phyloP scores from a whole-genome alignment of 1,140 invertebrate species.

The Eupeodes corollae region DNA sequence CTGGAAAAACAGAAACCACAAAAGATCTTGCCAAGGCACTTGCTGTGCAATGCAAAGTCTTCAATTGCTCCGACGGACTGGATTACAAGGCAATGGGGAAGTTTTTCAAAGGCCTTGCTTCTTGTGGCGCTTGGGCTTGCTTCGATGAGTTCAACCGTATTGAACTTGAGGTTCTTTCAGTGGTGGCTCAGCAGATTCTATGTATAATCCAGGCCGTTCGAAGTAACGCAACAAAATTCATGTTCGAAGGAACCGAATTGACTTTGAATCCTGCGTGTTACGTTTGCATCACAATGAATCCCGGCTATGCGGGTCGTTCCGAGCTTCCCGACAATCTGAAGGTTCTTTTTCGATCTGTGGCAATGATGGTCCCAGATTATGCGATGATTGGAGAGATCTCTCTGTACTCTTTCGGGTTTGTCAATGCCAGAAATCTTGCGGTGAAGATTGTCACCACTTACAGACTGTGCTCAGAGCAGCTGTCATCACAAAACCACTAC shows the following conservation, averaged over 20 bases:
- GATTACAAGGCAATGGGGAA: slow-evolving; percentile 91
- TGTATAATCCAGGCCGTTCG: slow-evolving; percentile 71
- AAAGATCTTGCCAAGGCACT: slow-evolving; percentile 83
- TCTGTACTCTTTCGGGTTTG: slow-evolving; percentile 81
- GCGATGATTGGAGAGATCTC: slow-evolving; percentile 85
- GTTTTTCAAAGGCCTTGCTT: slow-evolving; percentile 78
- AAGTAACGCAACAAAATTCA: slow-evolving; percentile 54
- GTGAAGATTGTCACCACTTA: slow-evolving; percentile 85
- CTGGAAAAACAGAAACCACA: slow-evolving; percentile 81
- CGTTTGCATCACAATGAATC: slow-evolving; percentile 91
- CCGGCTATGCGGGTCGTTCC: slow-evolving; percentile 64
- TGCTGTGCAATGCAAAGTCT: slow-evolving; percentile 85
- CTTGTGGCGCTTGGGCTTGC: slow-evolving; percentile 84
- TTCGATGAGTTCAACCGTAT: slow-evolving; percentile 95
- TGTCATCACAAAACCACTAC: slow-evolving; percentile 78
- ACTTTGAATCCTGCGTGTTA: slow-evolving; percentile 69
- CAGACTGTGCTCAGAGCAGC: slow-evolving; percentile 76
- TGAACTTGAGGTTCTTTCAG: slow-evolving; percentile 75
- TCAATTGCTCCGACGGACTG: slow-evolving; percentile 89
- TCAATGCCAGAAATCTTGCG: slow-evolving; percentile 63
- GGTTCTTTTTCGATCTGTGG: slow-evolving; percentile 80
- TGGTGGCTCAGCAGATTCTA: slow-evolving; percentile 73
- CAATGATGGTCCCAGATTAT: slow-evolving; percentile 94
- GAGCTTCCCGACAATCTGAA: slow-evolving; percentile 80
- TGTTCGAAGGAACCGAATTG: slow-evolving; percentile 78